Conservation (phyloP, 2,113 vertebrate genomes). For the Chitala chitala region DNA sequence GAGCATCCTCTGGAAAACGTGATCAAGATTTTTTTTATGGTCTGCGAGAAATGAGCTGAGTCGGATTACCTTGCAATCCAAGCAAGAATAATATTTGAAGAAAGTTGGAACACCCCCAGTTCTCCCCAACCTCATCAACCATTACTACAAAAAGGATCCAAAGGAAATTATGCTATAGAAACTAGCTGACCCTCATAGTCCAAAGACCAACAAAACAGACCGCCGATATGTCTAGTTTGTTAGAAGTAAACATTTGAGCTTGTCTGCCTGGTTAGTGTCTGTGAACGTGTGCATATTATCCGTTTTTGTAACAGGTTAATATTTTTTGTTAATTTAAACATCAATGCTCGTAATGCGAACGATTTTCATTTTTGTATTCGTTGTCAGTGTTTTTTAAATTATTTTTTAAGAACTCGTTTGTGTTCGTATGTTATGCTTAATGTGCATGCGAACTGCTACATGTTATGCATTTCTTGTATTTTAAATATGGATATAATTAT, state of each 20-base stretch:
- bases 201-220: conserved; percentile 17
- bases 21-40: conserved; percentile 61
- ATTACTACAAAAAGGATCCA: conserved; percentile 37
- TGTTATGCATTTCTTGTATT: not conserved
- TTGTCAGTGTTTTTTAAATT: not conserved
- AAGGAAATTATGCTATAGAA: conserved; percentile 16
- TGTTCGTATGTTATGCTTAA: not conserved
- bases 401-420: not conserved
- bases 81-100: conserved; percentile 68
- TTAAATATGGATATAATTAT: too few species aligned
- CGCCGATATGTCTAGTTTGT: conserved; percentile 11
- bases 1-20: conserved; percentile 81
- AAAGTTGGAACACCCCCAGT: conserved; percentile 72
- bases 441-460: not conserved
- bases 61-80: conserved; percentile 87
- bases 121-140: conserved; percentile 29
- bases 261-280: not conserved
- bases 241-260: not conserved
- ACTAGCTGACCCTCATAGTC: conserved; percentile 23
- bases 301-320: not conserved
- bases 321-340: not conserved
- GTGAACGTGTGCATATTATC: not conserved
- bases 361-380: not conserved
- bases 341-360: not conserved
- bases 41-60: conserved; percentile 86